These are phyloP conservation scores for Penaeus vannamei DNA, from an alignment of 1,140 invertebrate species.

Conservation along the genomic window DNA sequence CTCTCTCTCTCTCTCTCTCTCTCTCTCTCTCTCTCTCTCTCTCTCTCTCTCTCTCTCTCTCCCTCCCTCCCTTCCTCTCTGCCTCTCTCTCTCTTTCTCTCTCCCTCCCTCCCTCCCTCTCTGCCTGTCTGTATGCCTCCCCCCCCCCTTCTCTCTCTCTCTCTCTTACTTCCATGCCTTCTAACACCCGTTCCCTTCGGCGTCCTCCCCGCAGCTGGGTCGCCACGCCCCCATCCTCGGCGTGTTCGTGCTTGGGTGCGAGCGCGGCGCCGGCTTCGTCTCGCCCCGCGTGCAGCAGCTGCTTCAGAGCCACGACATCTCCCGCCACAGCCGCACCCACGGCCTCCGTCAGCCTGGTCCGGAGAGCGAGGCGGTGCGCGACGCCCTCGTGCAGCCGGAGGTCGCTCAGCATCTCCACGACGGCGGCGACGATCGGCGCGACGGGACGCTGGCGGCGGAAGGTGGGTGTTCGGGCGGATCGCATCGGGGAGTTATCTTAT, in stretches of 20 bases:
- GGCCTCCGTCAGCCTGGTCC: neutral
- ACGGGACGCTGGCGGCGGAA: too few species aligned
- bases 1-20: too few species aligned
- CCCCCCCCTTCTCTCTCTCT: too few species aligned
- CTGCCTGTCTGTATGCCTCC: neutral
- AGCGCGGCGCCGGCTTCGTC: conserved; percentile 46
- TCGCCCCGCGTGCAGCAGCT: conserved; percentile 46
- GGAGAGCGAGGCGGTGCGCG: neutral
- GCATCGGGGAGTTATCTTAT: too few species aligned
- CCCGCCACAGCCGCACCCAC: conserved; percentile 18
- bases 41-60: too few species aligned
- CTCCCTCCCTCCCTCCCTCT: neutral
- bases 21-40: too few species aligned
- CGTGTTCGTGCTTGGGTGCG: conserved; percentile 49
- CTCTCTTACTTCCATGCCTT: neutral
- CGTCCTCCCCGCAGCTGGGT: conserved; percentile 1
- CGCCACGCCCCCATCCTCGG: conserved; percentile 44
- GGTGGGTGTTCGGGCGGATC: too few species aligned
- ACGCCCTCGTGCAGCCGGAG: too few species aligned
- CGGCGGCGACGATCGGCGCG: too few species aligned
- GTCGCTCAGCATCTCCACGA: too few species aligned
- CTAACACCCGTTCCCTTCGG: neutral
- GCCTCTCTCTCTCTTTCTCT: too few species aligned
- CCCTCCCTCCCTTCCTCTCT: too few species aligned
- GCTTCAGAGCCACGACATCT: conserved; percentile 52